A percentile compares a stretch with the other conserved stretches of the same genome.
Conservation (phyloP, 2,797 vertebrate species). For the Gymnoscopelus braueri region DNA sequence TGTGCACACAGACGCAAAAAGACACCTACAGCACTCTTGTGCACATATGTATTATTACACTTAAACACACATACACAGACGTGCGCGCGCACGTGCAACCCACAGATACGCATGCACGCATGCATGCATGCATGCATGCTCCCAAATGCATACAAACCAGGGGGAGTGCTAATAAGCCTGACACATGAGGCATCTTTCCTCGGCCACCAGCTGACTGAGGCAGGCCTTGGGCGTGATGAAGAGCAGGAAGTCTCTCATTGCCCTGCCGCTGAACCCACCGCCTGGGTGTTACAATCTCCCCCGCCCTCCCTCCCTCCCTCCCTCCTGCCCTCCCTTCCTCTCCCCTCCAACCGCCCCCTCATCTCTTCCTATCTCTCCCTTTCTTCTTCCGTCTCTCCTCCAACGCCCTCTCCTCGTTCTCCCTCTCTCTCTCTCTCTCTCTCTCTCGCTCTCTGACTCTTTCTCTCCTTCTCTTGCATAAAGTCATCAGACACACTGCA, state of each 20-base stretch:
- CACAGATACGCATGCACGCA: conserved; percentile 35
- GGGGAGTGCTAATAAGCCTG: conserved; percentile 84
- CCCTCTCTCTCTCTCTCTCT: conserved; percentile 52
- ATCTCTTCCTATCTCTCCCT: conserved; percentile 49
- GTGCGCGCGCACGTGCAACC: not conserved
- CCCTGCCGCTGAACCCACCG: conserved; percentile 84
- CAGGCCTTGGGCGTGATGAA: conserved; percentile 87
- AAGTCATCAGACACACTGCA: conserved; percentile 59
- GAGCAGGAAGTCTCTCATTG: conserved; percentile 88
- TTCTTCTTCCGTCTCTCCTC: conserved; percentile 48
- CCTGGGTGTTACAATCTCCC: conserved; percentile 78
- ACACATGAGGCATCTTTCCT: conserved; percentile 84
- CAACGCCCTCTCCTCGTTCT: conserved; percentile 55
- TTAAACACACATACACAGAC: conserved; percentile 8
- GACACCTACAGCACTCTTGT: conserved; percentile 14
- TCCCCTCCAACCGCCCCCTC: conserved; percentile 38
- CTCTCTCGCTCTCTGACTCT: conserved; percentile 24
- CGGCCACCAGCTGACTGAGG: conserved; percentile 86
- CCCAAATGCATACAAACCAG: conserved; percentile 77
- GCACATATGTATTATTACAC: conserved; percentile 20
- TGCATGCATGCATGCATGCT: conserved; percentile 45
- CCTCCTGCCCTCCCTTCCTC: conserved; percentile 47
- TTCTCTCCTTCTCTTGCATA: conserved; percentile 26
- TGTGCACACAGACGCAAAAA: not conserved
- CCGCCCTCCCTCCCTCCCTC: conserved; percentile 49